These are phyloP conservation scores for Sesamia nonagrioides DNA, from an alignment of 1,140 invertebrate species.

Conservation along the genomic window DNA sequence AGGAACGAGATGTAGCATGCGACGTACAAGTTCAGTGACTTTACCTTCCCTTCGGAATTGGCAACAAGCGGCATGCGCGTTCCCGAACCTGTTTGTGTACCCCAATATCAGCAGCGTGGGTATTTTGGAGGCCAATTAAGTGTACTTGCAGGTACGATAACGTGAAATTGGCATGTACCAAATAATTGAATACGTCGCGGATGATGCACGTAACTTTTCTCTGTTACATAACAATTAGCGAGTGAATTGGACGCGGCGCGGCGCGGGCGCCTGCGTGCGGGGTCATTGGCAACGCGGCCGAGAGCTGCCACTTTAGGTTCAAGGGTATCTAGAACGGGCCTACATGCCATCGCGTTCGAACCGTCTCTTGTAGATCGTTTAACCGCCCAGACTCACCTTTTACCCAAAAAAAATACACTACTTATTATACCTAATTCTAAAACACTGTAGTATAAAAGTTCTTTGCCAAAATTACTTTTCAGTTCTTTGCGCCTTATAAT, in stretches of 20 bases:
- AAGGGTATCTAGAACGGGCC: constrained; percentile 80
- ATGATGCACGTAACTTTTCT: constrained; percentile 67
- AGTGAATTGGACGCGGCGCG: constrained; percentile 66
- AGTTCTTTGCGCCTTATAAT: neutral
- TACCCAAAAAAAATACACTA: neutral
- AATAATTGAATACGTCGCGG: constrained; percentile 65
- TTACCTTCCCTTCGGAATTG: constrained; percentile 76
- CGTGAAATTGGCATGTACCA: constrained; percentile 65
- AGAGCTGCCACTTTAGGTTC: constrained; percentile 84
- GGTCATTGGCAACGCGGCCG: constrained; percentile 85
- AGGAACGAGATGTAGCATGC: constrained; percentile 71
- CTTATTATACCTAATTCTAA: neutral
- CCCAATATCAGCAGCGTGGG: constrained; percentile 72
- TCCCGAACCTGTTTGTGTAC: constrained; percentile 82
- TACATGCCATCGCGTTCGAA: constrained; percentile 65
- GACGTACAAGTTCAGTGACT: constrained; percentile 84
- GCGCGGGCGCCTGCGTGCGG: constrained; percentile 66
- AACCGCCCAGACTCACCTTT: neutral
- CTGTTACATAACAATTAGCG: constrained; percentile 85
- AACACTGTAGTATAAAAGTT: neutral
- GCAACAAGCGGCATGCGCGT: constrained; percentile 82
- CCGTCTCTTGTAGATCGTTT: neutral
- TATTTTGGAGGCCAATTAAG: constrained; percentile 66
- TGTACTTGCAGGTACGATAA: constrained; percentile 58
- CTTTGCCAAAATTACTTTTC: constrained; percentile 7